Evolutionary conservation across 2,113 vertebrate genomes (phyloP), one percentile per base, ranked within the genome.

Genomic region (Coreoperca whiteheadi): DNA sequence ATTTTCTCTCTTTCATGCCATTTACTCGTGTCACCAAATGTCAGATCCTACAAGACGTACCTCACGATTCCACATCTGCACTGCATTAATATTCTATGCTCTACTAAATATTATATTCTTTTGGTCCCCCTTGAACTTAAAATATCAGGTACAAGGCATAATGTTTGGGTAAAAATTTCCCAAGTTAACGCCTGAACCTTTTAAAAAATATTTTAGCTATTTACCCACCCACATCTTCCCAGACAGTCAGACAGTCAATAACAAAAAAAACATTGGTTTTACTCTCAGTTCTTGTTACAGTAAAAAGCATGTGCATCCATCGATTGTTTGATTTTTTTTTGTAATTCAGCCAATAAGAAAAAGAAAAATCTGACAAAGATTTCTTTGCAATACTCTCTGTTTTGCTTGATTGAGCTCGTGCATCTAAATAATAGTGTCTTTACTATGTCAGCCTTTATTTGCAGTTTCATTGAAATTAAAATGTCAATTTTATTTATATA

Each of bases 1-100:
- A 30, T 79, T 80, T 75, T 65, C 83, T 61, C 28, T 43, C 71
- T 41, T 63, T 74, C 67, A 41, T 56, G 54, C 63, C 51, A 72
- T 73, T 67, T 77, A 63, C 30, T 63, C 10, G 4, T 71, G 81
- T 77, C 72, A 63, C 12, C 8, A 37, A 72, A 53, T 76, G 71
- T 83, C 85, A 79, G 11, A 32, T 64, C 30, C 30, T 28, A 57
- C 39, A 25, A 43, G 39, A 8, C 23, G 3, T 8, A 69, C 20
- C 30, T 79, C 81, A 46, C 14, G 0, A n/a, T 23, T 9, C 48
- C 30, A 46, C 64, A 56, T 66, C 71, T 37, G 64, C 71, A 48
- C 8, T 1, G 10, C 75, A 66, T 86, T 74, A 74, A 77, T 74
- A 83, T 70, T 83, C 61, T 28, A 34, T 2, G 8, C 15, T 6